Percentiles rank a stretch among this genome's conserved stretches.
Evolutionary conservation across 2,888 invertebrate genomes (phyloP).

Genomic region (Timandra comae): DNA sequence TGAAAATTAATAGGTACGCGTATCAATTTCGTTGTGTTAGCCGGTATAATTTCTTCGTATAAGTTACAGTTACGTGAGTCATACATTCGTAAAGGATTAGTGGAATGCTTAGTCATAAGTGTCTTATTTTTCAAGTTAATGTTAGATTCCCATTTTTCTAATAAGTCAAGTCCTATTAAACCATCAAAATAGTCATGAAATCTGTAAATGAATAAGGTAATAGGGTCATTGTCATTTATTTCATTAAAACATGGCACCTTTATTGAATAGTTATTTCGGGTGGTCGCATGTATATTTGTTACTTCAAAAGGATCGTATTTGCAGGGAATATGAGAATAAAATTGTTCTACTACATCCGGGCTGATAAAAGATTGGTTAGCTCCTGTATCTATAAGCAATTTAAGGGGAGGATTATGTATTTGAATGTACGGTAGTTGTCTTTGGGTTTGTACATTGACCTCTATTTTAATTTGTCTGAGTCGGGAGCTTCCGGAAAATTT

Average conservation of each 20-base stretch:
- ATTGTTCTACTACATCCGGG: too few species aligned
- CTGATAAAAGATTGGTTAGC: too few species aligned
- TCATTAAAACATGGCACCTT: too few species aligned
- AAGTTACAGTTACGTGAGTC: constrained; percentile 21
- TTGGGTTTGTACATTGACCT: too few species aligned
- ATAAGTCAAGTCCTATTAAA: constrained; percentile 14
- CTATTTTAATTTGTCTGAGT: too few species aligned
- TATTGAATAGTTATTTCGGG: too few species aligned
- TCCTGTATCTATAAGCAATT: too few species aligned
- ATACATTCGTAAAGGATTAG: constrained; percentile 16
- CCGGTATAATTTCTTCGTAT: constrained; percentile 25
- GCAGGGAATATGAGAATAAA: too few species aligned
- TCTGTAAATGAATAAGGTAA: constrained; percentile 23
- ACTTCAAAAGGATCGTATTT: too few species aligned
- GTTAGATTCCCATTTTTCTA: constrained; percentile 18
- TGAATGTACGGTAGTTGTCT: constrained; percentile 23
- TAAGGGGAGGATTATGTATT: too few species aligned
- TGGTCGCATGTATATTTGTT: too few species aligned
- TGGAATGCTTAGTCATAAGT: constrained; percentile 10
- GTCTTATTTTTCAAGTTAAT: constrained; percentile 20
- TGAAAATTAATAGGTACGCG: constrained; percentile 15
- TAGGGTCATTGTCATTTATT: constrained; percentile 22
- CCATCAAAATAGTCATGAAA: constrained; percentile 26
- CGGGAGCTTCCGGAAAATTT: too few species aligned
- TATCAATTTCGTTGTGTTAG: constrained; percentile 18